Percentiles rank a stretch among this genome's conserved stretches.
phyloP scores from a whole-genome alignment of 2,888 invertebrate species.

The Trachelus tabidus region DNA sequence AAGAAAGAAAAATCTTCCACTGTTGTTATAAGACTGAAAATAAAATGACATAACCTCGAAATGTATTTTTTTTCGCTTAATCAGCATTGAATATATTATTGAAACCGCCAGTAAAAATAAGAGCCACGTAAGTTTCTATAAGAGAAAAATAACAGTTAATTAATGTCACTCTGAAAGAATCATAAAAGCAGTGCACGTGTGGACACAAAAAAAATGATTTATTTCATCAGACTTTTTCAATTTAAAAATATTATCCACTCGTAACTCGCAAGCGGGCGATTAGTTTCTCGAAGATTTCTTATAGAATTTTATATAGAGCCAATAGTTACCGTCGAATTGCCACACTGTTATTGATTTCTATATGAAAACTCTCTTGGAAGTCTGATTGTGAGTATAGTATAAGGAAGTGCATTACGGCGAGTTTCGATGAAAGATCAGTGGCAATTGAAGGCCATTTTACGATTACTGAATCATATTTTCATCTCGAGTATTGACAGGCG shows the following conservation, averaged over 20 bases:
- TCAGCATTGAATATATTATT: background rate
- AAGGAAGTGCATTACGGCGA: background rate
- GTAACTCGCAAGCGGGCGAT: background rate
- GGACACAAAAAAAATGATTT: too few relatives aligned
- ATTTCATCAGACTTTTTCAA: background rate
- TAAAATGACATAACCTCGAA: background rate
- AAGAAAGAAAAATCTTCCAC: background rate
- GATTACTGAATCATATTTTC: background rate
- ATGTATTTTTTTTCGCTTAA: background rate
- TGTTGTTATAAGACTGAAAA: background rate
- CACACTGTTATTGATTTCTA: background rate
- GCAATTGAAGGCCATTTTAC: background rate
- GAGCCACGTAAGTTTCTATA: background rate
- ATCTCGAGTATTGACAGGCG: background rate
- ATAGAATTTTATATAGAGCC: background rate
- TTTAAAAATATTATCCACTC: background rate
- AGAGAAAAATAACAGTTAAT: background rate
- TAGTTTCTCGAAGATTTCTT: background rate
- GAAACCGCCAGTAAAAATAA: background rate
- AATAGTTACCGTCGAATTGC: background rate
- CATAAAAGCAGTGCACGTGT: background rate
- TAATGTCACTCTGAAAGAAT: background rate
- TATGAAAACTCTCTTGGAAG: background rate
- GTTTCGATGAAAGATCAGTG: background rate
- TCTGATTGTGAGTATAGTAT: background rate